A percentile compares a stretch with the other conserved stretches of the same genome.
Conservation (phyloP, 2,888 invertebrate species). For the Corbicula japonica region DNA sequence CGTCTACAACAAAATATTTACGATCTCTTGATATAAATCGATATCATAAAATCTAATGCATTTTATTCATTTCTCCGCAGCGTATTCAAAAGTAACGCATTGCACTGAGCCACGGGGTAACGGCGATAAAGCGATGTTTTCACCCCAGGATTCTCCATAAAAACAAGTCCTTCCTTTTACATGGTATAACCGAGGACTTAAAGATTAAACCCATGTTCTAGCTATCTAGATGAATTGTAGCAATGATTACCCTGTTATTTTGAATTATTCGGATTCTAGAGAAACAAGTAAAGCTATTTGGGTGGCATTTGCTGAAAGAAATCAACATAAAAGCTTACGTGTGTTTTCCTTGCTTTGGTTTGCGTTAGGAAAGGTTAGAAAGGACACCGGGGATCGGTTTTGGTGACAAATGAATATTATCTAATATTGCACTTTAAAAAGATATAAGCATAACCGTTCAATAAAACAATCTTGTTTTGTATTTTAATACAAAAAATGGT, state of each 20-base stretch:
- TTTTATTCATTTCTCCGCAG: slow-evolving; percentile 30
- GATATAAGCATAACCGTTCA: too few species aligned
- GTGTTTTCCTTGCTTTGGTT: too few species aligned
- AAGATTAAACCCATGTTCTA: slow-evolving; percentile 49
- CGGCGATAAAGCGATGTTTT: slow-evolving; percentile 41
- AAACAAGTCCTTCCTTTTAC: slow-evolving; percentile 54
- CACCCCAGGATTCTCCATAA: slow-evolving; percentile 37
- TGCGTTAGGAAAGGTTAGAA: too few species aligned
- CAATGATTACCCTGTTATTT: slow-evolving; percentile 59
- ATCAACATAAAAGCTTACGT: too few species aligned
- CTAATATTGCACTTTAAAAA: too few species aligned
- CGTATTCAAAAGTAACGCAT: slow-evolving; percentile 26
- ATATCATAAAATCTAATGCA: slow-evolving; percentile 42
- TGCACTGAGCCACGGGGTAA: slow-evolving; percentile 11
- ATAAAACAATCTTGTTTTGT: too few species aligned
- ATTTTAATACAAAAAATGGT: too few species aligned
- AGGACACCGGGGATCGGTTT: too few species aligned
- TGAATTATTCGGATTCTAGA: slow-evolving; percentile 51
- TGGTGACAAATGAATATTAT: too few species aligned
- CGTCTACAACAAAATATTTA: slow-evolving; percentile 30
- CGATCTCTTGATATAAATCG: slow-evolving; percentile 32
- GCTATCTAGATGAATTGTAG: slow-evolving; percentile 47
- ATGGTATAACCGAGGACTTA: slow-evolving; percentile 50
- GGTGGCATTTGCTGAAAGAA: too few species aligned
- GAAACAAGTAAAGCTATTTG: slow-evolving; percentile 42